Percentiles rank a stretch among this genome's conserved stretches.
Evolutionary conservation across 2,888 invertebrate genomes (phyloP).

Genomic region (Clistopyga incitator): DNA sequence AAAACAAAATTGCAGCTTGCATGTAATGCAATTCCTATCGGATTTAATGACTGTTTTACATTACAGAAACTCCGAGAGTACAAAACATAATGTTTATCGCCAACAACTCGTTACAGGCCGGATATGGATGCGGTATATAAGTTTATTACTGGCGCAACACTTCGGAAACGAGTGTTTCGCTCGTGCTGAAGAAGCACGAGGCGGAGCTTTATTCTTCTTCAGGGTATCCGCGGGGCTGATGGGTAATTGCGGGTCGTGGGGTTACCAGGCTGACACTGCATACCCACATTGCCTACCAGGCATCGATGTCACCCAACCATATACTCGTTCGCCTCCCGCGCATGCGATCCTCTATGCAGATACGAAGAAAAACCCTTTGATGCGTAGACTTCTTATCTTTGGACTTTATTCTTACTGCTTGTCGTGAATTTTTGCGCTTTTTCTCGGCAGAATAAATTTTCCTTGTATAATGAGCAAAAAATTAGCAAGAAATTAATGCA

Average conservation of each 20-base stretch:
- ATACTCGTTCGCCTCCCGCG: constrained; percentile 25
- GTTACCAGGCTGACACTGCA: constrained; percentile 4
- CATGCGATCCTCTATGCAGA: not conserved
- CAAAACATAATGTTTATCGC: constrained; percentile 36
- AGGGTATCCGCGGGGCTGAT: not conserved
- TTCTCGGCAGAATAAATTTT: not conserved
- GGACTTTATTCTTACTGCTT: not conserved
- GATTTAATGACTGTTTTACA: not conserved
- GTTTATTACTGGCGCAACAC: constrained; percentile 19
- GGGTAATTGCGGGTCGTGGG: constrained; percentile 24
- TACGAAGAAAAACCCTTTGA: constrained; percentile 4
- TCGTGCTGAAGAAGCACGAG: not conserved
- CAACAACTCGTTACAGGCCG: constrained; percentile 7
- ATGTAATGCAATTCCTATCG: not conserved
- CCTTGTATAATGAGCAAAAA: not conserved
- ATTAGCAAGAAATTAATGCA: not conserved
- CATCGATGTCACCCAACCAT: constrained; percentile 74
- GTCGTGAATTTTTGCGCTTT: not conserved
- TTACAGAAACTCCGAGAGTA: not conserved
- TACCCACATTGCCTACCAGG: constrained; percentile 61
- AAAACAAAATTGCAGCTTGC: not conserved
- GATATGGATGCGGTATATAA: constrained; percentile 14
- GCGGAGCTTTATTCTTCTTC: not conserved
- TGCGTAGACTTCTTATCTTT: not conserved
- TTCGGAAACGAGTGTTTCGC: constrained; percentile 22